Conservation (phyloP, 2,113 vertebrate genomes). For the Nannospalax galili region DNA sequence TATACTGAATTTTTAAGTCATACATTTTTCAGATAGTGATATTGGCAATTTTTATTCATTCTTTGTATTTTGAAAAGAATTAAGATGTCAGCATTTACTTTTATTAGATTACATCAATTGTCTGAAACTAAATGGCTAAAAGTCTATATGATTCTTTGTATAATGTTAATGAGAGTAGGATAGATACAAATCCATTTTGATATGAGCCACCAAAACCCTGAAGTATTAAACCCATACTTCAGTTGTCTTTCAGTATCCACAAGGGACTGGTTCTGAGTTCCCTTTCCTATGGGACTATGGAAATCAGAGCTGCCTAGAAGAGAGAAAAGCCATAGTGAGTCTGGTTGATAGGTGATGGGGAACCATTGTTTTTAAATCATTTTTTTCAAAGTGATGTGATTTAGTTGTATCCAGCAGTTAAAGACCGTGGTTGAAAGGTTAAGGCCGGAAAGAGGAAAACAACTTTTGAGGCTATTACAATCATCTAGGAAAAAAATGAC, state of each 20-base stretch:
- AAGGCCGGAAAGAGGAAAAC: neutral
- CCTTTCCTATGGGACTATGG: too few species aligned
- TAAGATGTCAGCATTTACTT: neutral
- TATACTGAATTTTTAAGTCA: too few species aligned
- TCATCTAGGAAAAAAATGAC: neutral
- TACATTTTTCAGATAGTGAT: too few species aligned
- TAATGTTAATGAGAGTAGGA: neutral
- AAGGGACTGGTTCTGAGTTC: neutral
- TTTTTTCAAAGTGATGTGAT: neutral
- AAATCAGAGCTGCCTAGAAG: neutral
- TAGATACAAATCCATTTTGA: neutral
- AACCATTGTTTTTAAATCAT: neutral
- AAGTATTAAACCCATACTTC: neutral
- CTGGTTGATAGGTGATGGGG: neutral
- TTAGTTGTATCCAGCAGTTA: neutral
- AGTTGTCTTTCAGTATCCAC: neutral
- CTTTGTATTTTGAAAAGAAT: too few species aligned
- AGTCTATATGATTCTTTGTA: neutral
- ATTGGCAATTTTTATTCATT: too few species aligned
- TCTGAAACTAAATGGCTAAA: neutral
- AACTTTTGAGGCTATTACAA: neutral
- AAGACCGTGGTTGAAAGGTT: neutral
- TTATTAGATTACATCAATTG: neutral
- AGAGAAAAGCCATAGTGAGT: neutral
- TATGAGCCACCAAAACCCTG: neutral